These are phyloP conservation scores for Cremastinae sp. DNA, from an alignment of 2,888 invertebrate genomes.

Conservation along the genomic window DNA sequence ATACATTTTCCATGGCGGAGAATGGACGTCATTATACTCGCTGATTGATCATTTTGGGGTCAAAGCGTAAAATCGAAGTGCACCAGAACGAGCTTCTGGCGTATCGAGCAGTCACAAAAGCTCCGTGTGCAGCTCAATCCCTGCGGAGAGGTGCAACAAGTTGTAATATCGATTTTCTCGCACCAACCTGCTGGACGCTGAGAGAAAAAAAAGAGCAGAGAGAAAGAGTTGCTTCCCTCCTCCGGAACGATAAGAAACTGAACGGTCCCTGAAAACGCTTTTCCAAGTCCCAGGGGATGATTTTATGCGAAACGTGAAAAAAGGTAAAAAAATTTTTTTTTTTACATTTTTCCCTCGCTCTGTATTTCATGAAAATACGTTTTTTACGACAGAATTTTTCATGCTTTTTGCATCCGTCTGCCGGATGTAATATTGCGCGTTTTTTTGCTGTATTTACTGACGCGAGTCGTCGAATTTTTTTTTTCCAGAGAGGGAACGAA, in stretches of 20 bases:
- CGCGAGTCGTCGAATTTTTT: too few species aligned
- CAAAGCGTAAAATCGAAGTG: constrained; percentile 29
- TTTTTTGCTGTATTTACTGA: too few species aligned
- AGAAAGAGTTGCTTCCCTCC: constrained; percentile 21
- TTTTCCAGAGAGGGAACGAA: too few species aligned
- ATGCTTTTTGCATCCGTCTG: too few species aligned
- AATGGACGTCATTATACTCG: background rate
- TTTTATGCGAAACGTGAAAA: constrained; percentile 50
- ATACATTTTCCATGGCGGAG: too few species aligned
- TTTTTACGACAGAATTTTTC: too few species aligned
- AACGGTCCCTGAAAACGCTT: constrained; percentile 54
- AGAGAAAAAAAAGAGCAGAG: constrained; percentile 13
- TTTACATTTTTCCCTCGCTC: too few species aligned
- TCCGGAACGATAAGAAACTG: constrained; percentile 50
- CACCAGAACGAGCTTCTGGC: constrained; percentile 22
- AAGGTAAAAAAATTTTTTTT: background rate
- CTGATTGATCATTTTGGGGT: constrained; percentile 1
- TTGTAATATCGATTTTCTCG: constrained; percentile 59
- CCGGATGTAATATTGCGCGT: too few species aligned
- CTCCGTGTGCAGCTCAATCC: constrained; percentile 27
- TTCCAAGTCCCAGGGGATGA: constrained; percentile 59
- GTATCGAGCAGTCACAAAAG: constrained; percentile 20
- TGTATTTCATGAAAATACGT: too few species aligned
- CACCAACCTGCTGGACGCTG: constrained; percentile 33
- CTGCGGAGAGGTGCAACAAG: constrained; percentile 56